Conservation (phyloP, 2,888 invertebrate genomes). For the Stenodera caucasica region DNA sequence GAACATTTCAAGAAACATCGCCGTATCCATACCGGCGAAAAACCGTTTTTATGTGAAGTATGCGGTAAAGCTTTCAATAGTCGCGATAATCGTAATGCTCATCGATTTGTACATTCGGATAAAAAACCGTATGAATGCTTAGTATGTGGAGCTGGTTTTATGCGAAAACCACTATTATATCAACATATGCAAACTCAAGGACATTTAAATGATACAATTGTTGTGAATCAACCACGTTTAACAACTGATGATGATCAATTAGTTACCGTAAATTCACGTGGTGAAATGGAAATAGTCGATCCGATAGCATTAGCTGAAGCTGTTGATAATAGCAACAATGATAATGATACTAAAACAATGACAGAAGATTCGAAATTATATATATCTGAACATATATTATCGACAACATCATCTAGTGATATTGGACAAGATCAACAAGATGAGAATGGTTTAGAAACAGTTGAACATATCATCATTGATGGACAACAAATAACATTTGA, state of each 20-base stretch:
- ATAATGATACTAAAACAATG: slow-evolving; percentile 8
- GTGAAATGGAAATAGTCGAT: slow-evolving; percentile 52
- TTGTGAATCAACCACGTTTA: slow-evolving; percentile 78
- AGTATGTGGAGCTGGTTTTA: slow-evolving; percentile 79
- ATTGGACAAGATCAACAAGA: slow-evolving; percentile 29
- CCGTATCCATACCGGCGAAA: slow-evolving; percentile 75
- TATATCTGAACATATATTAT: slow-evolving; percentile 60
- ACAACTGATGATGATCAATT: slow-evolving; percentile 61
- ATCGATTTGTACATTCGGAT: slow-evolving; percentile 82
- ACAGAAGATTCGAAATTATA: slow-evolving; percentile 57
- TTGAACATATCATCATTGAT: slow-evolving; percentile 54
- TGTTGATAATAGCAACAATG: slow-evolving; percentile 11
- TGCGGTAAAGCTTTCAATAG: slow-evolving; percentile 85
- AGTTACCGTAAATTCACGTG: slow-evolving; percentile 52
- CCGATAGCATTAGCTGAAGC: slow-evolving; percentile 29
- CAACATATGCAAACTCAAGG: slow-evolving; percentile 75
- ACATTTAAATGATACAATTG: slow-evolving; percentile 78
- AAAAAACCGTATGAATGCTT: slow-evolving; percentile 85
- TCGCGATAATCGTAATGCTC: slow-evolving; percentile 81
- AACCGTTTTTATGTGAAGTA: slow-evolving; percentile 69
- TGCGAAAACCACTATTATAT: slow-evolving; percentile 78
- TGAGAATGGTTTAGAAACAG: slow-evolving; percentile 35
- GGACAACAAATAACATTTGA: slow-evolving; percentile 52
- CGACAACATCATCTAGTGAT: slow-evolving; percentile 36
- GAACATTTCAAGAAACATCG: slow-evolving; percentile 81